Conservation (phyloP, 2,888 invertebrate genomes). For the Caenorhabditis japonica region DNA sequence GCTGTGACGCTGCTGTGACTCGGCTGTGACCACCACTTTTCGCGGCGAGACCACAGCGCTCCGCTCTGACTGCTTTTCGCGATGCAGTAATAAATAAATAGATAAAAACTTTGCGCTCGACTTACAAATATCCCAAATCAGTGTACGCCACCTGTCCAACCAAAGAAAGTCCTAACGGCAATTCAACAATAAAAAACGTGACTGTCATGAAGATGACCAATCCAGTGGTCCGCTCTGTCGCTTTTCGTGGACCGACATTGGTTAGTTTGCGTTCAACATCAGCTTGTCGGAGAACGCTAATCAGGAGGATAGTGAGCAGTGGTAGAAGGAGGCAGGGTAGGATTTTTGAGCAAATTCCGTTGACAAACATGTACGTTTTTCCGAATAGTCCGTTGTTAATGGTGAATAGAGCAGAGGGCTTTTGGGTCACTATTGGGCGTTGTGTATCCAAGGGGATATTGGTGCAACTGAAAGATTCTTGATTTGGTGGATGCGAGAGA, state of each 20-base stretch:
- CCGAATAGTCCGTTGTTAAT: conserved; percentile 9
- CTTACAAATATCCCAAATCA: conserved; percentile 5
- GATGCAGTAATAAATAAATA: too few species aligned
- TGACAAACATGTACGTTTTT: conserved; percentile 22
- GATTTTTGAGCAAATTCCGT: conserved; percentile 12
- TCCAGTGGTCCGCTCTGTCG: conserved; percentile 7
- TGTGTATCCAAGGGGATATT: not conserved
- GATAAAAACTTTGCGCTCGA: too few species aligned
- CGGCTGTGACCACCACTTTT: too few species aligned
- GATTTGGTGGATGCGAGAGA: too few species aligned
- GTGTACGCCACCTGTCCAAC: not conserved
- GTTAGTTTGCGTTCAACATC: not conserved
- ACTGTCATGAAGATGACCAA: conserved; percentile 25
- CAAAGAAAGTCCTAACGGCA: conserved; percentile 12
- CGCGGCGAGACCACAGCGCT: too few species aligned
- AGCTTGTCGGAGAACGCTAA: not conserved
- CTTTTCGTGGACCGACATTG: not conserved
- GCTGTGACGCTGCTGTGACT: too few species aligned
- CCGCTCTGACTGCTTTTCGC: too few species aligned
- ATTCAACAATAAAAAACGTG: conserved; percentile 22
- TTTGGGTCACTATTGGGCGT: conserved; percentile 1
- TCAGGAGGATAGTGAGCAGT: not conserved
- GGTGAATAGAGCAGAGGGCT: conserved; percentile 1
- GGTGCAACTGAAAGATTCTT: conserved; percentile 11
- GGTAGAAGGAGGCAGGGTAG: conserved; percentile 11